Evolutionary conservation across 2,797 vertebrate genomes (phyloP).

Genomic region (Clarias fuscus): DNA sequence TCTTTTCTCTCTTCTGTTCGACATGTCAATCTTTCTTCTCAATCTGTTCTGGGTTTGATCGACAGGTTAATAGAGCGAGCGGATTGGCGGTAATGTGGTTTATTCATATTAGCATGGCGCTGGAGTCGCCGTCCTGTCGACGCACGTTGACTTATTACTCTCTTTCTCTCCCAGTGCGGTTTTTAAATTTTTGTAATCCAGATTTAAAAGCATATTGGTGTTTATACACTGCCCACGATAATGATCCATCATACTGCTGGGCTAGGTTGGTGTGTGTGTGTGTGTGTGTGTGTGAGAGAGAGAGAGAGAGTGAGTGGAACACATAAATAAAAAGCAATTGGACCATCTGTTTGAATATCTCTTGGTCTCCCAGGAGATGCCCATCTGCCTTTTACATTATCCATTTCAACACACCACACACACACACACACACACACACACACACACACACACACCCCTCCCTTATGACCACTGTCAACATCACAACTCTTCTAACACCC

Average conservation of each 20-base stretch:
- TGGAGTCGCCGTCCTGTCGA: constrained; percentile 81
- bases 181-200: constrained; percentile 82
- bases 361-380: constrained; percentile 88
- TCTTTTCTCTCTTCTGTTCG: constrained; percentile 10
- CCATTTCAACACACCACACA: constrained; percentile 81
- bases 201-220: constrained; percentile 99
- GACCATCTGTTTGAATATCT: constrained; percentile 99
- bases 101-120: constrained; percentile 79
- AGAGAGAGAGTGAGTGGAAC: constrained; percentile 77
- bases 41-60: constrained; percentile 52
- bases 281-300: constrained; percentile 25
- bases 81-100: constrained; percentile 70
- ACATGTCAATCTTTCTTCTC: constrained; percentile 35
- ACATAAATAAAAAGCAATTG: constrained; percentile 97
- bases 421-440: constrained; percentile 32
- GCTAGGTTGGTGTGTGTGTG: constrained; percentile 44
- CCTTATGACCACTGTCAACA: constrained; percentile 76
- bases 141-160: constrained; percentile 86
- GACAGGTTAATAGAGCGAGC: constrained; percentile 57
- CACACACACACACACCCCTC: constrained; percentile 24
- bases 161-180: constrained; percentile 70
- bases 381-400: constrained; percentile 98
- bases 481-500: constrained; percentile 73
- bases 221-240: constrained; percentile 92
- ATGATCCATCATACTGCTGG: constrained; percentile 95